Evolutionary conservation across 2,797 vertebrate species (phyloP).

Genomic region (Pempheris klunzingeri): DNA sequence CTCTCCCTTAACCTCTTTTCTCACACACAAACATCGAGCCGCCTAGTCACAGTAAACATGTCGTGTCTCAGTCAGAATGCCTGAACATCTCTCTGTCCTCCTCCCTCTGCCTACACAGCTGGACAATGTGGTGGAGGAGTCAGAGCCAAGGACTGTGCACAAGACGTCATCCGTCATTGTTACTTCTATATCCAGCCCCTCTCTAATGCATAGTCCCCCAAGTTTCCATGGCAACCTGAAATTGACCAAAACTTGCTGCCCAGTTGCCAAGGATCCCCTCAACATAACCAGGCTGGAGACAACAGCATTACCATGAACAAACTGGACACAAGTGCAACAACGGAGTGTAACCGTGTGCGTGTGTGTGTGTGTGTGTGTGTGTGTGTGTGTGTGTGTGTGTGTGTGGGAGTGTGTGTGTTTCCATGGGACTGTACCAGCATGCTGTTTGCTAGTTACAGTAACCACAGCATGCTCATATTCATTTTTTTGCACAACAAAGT

Average conservation of each 20-base stretch:
- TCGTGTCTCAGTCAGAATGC: not conserved
- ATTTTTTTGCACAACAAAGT: constrained; percentile 25
- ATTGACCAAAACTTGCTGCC: constrained; percentile 59
- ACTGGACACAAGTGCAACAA: constrained; percentile 8
- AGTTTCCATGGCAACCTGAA: constrained; percentile 73
- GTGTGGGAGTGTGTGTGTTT: constrained; percentile 8
- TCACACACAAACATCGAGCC: not conserved
- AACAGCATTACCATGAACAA: constrained; percentile 51
- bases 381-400: constrained; percentile 4
- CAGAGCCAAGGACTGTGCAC: constrained; percentile 54
- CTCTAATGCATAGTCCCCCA: constrained; percentile 66
- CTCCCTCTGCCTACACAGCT: constrained; percentile 67
- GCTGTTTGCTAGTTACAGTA: constrained; percentile 15
- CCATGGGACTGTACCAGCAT: constrained; percentile 38
- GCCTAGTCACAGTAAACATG: not conserved
- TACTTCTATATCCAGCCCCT: constrained; percentile 85
- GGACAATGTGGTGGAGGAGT: constrained; percentile 63
- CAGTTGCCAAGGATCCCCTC: constrained; percentile 63
- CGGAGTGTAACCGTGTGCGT: constrained; percentile 11
- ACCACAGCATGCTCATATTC: constrained; percentile 17
- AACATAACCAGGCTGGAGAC: constrained; percentile 65
- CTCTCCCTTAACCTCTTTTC: constrained; percentile 10
- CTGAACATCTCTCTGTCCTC: constrained; percentile 25
- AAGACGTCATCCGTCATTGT: constrained; percentile 82
- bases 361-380: not conserved